Evolutionary conservation across 2,888 invertebrate species (phyloP).

Genomic region (Sphaeridia pumilis): DNA sequence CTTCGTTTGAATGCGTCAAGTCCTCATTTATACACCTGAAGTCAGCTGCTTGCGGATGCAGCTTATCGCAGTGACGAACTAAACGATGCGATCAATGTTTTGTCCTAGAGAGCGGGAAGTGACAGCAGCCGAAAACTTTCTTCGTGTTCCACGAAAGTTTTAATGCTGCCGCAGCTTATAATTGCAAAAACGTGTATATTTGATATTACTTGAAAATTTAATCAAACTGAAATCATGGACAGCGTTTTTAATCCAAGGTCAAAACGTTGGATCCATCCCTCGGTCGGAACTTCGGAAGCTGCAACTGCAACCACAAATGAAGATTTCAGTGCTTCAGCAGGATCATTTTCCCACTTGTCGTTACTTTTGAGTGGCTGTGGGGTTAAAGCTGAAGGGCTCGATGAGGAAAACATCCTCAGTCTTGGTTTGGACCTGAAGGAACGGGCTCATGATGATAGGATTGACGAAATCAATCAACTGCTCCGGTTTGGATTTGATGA

Average conservation of each 20-base stretch:
- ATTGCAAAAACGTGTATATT: no score
- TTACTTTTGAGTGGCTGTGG: neutral
- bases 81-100: no score
- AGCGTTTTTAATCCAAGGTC: neutral
- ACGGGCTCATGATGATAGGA: neutral
- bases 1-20: no score
- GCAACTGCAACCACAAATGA: neutral
- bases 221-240: slow-evolving; percentile 3
- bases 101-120: no score
- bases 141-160: no score
- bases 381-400: neutral
- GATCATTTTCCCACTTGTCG: neutral
- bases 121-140: no score
- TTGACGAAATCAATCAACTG: no score
- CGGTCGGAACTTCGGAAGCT: neutral
- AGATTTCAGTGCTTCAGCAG: neutral
- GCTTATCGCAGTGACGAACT: no score
- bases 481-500: neutral
- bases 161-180: no score
- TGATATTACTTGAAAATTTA: no score
- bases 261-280: slow-evolving; percentile 8
- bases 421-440: neutral
- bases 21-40: no score
- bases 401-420: neutral
- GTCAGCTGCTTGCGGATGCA: no score